These are phyloP conservation scores for Cotesia vestalis DNA, from an alignment of 1,140 invertebrate genomes.

Conservation along the genomic window DNA sequence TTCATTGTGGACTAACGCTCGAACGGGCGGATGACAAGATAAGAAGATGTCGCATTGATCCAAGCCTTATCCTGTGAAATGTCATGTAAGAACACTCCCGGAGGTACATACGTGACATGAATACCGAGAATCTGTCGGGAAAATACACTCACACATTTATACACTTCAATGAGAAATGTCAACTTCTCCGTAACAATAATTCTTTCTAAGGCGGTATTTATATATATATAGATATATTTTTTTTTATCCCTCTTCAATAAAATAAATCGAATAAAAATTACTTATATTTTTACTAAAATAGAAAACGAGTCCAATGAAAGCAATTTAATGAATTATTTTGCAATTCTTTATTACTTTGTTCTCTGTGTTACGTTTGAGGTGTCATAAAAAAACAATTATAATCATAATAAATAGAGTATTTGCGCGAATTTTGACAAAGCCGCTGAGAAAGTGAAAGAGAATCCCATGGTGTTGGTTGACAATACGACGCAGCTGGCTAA, in stretches of 20 bases:
- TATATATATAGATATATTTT: too few species aligned
- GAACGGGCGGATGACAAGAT: slow-evolving; percentile 32
- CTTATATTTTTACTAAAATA: too few species aligned
- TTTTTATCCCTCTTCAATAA: too few species aligned
- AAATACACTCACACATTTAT: not conserved
- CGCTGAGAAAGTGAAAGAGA: slow-evolving; percentile 13
- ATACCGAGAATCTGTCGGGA: slow-evolving; percentile 15
- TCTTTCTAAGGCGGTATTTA: not conserved
- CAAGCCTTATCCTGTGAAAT: slow-evolving; percentile 15
- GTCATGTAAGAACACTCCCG: slow-evolving; percentile 28
- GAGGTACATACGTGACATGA: slow-evolving; percentile 32
- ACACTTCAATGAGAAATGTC: slow-evolving; percentile 2
- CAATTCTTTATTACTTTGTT: not conserved
- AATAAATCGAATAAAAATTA: too few species aligned
- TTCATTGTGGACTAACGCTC: slow-evolving; percentile 7
- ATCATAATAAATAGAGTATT: slow-evolving; percentile 16
- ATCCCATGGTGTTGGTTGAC: slow-evolving; percentile 24
- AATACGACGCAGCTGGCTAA: slow-evolving; percentile 33
- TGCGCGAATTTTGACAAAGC: slow-evolving; percentile 15
- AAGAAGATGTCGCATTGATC: slow-evolving; percentile 34
- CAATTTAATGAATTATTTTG: too few species aligned
- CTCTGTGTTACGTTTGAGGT: too few species aligned
- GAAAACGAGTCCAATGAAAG: too few species aligned
- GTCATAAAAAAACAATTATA: not conserved
- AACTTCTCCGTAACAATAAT: slow-evolving; percentile 8